Percentiles rank a stretch among this genome's conserved stretches.
These are phyloP conservation scores for Stenotaenia linearis DNA, from an alignment of 2,888 invertebrate species.

Conservation along the genomic window DNA sequence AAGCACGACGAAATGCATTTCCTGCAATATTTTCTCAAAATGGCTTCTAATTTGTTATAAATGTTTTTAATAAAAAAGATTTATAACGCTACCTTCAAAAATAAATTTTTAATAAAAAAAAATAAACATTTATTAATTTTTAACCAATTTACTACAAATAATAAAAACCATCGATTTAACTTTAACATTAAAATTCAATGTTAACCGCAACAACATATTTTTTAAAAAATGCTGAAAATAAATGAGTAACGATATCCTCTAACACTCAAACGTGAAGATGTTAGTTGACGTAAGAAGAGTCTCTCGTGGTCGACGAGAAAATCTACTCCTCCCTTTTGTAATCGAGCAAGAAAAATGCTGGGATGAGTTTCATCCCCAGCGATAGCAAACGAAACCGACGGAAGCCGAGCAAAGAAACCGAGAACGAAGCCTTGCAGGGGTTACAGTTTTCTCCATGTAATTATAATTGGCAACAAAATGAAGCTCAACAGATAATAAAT, in stretches of 20 bases:
- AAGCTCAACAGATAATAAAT: not conserved
- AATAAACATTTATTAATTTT: too few relatives aligned
- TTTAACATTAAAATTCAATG: too few relatives aligned
- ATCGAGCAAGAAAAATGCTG: not conserved
- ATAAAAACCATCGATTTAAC: too few relatives aligned
- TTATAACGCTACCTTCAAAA: too few relatives aligned
- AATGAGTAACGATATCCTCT: not conserved
- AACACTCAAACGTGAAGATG: not conserved
- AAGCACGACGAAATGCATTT: too few relatives aligned
- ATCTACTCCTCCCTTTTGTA: slow-evolving; percentile 15
- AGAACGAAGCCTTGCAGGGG: not conserved
- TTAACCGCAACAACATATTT: too few relatives aligned
- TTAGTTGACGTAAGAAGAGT: not conserved
- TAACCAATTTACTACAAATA: too few relatives aligned
- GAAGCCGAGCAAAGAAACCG: not conserved
- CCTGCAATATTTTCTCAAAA: too few relatives aligned
- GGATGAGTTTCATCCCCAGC: not conserved
- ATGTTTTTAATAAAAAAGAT: too few relatives aligned
- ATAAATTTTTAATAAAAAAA: too few relatives aligned
- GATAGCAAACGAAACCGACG: not conserved
- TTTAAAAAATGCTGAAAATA: not conserved
- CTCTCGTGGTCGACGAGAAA: not conserved
- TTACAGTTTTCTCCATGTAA: not conserved
- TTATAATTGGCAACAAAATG: not conserved
- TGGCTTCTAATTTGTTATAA: too few relatives aligned